Evolutionary conservation across 2,888 invertebrate species (phyloP), one percentile per base, ranked within the genome.

Genomic region (Cryptophagus acutangulus): DNA sequence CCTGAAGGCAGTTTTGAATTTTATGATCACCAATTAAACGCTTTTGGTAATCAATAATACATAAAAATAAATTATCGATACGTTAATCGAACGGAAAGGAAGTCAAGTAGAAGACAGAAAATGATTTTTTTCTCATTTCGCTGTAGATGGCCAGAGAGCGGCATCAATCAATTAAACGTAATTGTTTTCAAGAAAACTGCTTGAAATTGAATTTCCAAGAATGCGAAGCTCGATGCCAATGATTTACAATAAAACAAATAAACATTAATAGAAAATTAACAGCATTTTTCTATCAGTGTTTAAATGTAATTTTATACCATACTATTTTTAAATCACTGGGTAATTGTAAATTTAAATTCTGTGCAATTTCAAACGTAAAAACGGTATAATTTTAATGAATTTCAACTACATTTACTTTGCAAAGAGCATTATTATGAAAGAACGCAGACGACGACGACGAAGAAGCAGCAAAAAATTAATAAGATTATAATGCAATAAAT

Each of bases 131-230:
- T 26, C 12, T 31, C 16, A 15, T 16, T 31, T 5, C 31, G 16
- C 52, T 46, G 10, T 50, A 57, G 45, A 57, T 55, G 54, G 54
- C 38, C n/a, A n/a, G n/a, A n/a, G n/a, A 45, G 54, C 55, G 56
- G 52, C 39, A 25, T 49, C 39, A 49, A 51, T 51, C 54, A 48
- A 55, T 57, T 57, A 55, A 49, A 38, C 26, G 47, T 51, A 54
- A 55, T 55, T 43, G 57, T 25, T 55, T 51, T 51, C 48, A 28
- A 46, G 53, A 53, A 53, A 41, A 46, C 47, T 26, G 12, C 16
- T 12, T 31, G 31, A 31, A 10, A 31, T 8, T 5, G 16, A 15
- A 31, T 31, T 31, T 31, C 31, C 12, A 31, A 31, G 31, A 31
- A 31, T 20, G 6, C 24, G 6, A 20, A 20, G 24, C n/a, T n/a